Conservation (phyloP, 2,888 invertebrate species). For the Patella depressa region DNA sequence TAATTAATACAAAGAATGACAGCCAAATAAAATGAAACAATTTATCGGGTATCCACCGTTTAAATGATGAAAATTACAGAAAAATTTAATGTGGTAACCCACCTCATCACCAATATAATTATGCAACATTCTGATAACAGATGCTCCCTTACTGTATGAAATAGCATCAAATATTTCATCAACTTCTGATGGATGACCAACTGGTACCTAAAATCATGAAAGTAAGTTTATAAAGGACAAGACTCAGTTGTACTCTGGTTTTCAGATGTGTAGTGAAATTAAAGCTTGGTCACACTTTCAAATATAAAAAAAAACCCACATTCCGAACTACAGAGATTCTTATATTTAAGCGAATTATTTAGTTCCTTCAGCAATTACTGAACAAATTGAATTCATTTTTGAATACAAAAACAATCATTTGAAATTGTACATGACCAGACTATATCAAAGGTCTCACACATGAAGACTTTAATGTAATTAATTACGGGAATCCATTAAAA, state of each 20-base stretch:
- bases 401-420: not conserved
- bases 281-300: too few species aligned
- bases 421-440: not conserved
- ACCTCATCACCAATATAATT: constrained; percentile 90
- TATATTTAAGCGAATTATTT: not conserved
- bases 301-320: too few species aligned
- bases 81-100: constrained; percentile 29
- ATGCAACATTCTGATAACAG: constrained; percentile 94
- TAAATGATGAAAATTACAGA: not conserved
- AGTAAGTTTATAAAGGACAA: too few species aligned
- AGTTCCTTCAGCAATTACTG: not conserved
- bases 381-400: not conserved
- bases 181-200: constrained; percentile 93
- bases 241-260: too few species aligned
- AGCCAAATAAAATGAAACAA: not conserved
- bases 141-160: constrained; percentile 95
- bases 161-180: constrained; percentile 99
- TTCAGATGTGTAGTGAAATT: too few species aligned
- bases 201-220: constrained; percentile 76
- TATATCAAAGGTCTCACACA: not conserved
- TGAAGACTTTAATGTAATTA: not conserved
- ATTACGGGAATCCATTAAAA: too few species aligned
- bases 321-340: too few species aligned
- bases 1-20: not conserved
- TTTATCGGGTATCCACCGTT: not conserved